Percentiles rank a stretch among this genome's conserved stretches.
These are phyloP conservation scores for Catamblyrhynchus diadema DNA, from an alignment of 2,797 vertebrate genomes.

Conservation along the genomic window DNA sequence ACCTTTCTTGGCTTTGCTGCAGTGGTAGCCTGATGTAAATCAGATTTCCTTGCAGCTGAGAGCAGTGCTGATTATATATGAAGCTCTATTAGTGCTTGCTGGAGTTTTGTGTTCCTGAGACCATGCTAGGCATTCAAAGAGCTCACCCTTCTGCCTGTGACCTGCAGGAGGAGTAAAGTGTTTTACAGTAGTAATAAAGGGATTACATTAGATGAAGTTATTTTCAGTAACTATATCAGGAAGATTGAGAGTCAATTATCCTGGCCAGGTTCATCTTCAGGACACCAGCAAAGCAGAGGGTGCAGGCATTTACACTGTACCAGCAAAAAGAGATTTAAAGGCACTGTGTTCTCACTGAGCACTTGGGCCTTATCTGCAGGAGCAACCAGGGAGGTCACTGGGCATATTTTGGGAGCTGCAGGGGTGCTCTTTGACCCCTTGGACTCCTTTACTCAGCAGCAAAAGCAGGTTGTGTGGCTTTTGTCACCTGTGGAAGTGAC, in stretches of 20 bases:
- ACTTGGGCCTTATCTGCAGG: not conserved
- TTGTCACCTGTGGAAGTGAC: not conserved
- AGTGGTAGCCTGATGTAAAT: constrained; percentile 35
- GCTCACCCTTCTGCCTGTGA: constrained; percentile 41
- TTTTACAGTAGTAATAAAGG: constrained; percentile 55
- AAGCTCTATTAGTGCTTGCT: not conserved
- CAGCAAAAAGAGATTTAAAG: constrained; percentile 12
- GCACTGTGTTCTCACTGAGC: not conserved
- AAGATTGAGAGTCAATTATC: constrained; percentile 60
- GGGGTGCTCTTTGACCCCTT: not conserved
- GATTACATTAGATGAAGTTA: constrained; percentile 60
- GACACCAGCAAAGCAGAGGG: constrained; percentile 7
- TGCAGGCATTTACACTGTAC: not conserved
- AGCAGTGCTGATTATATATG: constrained; percentile 24
- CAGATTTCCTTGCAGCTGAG: constrained; percentile 13
- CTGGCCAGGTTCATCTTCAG: constrained; percentile 54
- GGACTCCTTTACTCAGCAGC: not conserved
- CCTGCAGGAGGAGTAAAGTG: constrained; percentile 8
- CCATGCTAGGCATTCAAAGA: not conserved
- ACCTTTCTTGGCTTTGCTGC: constrained; percentile 22
- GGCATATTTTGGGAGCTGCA: not conserved
- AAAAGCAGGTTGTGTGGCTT: not conserved
- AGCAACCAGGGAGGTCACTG: not conserved
- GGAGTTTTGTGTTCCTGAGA: constrained; percentile 1
- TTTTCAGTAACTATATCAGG: constrained; percentile 54